Evolutionary conservation across 2,797 vertebrate genomes (phyloP).

Genomic region (Typhlichthys subterraneus): DNA sequence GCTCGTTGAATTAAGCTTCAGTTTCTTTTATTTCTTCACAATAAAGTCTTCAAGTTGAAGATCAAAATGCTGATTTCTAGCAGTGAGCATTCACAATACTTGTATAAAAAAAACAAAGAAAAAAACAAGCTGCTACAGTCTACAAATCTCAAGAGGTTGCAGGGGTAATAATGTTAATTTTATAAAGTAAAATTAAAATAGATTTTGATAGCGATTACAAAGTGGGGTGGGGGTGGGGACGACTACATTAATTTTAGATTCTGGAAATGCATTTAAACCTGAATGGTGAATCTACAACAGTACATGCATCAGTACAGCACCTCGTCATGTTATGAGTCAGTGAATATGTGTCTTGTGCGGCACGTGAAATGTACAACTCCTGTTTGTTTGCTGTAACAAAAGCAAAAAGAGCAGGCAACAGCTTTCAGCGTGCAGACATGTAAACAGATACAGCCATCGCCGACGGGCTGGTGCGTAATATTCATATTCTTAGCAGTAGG

Average conservation of each 20-base stretch:
- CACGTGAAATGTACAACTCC: constrained; percentile 50
- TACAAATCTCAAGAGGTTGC: constrained; percentile 46
- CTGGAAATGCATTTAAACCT: constrained; percentile 47
- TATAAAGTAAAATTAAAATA: constrained; percentile 33
- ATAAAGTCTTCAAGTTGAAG: constrained; percentile 61
- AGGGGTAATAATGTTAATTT: constrained; percentile 42
- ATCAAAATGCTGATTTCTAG: constrained; percentile 65
- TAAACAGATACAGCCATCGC: constrained; percentile 66
- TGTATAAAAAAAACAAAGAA: constrained; percentile 32
- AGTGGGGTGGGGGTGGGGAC: constrained; percentile 9
- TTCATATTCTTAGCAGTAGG: constrained; percentile 16
- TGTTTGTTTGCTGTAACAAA: constrained; percentile 52
- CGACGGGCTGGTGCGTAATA: constrained; percentile 56
- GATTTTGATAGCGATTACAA: constrained; percentile 29
- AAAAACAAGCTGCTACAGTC: constrained; percentile 60
- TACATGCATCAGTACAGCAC: constrained; percentile 71
- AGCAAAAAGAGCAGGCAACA: constrained; percentile 45
- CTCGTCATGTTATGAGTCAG: constrained; percentile 56
- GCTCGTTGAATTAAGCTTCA: constrained; percentile 41
- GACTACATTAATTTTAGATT: constrained; percentile 49
- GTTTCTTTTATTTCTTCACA: constrained; percentile 36
- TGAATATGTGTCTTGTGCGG: constrained; percentile 41
- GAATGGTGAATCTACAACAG: constrained; percentile 64
- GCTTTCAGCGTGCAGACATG: constrained; percentile 60
- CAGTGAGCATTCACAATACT: constrained; percentile 67